phyloP scores from a whole-genome alignment of 2,797 vertebrate genomes.

The Melanotaenia boesemani region DNA sequence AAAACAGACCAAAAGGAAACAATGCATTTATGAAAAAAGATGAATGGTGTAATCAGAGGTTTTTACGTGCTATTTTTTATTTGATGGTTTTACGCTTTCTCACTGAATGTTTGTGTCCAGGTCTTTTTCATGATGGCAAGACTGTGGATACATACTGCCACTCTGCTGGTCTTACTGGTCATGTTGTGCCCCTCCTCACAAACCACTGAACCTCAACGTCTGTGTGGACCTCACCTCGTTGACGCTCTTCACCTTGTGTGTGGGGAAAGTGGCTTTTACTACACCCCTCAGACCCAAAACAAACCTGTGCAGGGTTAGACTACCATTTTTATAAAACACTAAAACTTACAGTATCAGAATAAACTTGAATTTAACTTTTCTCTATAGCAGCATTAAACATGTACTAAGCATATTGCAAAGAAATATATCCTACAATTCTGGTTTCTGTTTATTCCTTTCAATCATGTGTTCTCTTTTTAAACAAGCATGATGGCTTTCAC shows the following conservation, averaged over 20 bases:
- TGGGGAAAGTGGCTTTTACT: conserved; percentile 85
- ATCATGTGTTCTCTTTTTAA: conserved; percentile 9
- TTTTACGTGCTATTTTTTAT: not conserved
- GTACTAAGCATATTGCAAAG: not conserved
- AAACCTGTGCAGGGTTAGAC: conserved; percentile 81
- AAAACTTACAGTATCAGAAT: not conserved
- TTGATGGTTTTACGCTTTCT: not conserved
- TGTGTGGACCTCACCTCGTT: conserved; percentile 87
- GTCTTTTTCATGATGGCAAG: conserved; percentile 86
- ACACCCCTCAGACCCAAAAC: conserved; percentile 69
- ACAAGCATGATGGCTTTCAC: conserved; percentile 19
- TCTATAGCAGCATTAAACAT: not conserved
- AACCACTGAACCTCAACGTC: conserved; percentile 71
- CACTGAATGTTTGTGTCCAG: conserved; percentile 10
- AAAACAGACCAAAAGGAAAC: no score
- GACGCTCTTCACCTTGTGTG: conserved; percentile 88
- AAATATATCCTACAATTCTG: not conserved
- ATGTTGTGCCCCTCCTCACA: conserved; percentile 44
- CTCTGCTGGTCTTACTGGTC: conserved; percentile 81
- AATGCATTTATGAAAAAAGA: no score
- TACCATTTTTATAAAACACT: conserved; percentile 3
- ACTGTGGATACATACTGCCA: conserved; percentile 82
- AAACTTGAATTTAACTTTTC: not conserved
- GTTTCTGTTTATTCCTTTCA: conserved; percentile 1
- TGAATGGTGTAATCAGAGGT: no score